Conservation (phyloP, 2,113 vertebrate genomes). For the Accipiter virgatus region DNA sequence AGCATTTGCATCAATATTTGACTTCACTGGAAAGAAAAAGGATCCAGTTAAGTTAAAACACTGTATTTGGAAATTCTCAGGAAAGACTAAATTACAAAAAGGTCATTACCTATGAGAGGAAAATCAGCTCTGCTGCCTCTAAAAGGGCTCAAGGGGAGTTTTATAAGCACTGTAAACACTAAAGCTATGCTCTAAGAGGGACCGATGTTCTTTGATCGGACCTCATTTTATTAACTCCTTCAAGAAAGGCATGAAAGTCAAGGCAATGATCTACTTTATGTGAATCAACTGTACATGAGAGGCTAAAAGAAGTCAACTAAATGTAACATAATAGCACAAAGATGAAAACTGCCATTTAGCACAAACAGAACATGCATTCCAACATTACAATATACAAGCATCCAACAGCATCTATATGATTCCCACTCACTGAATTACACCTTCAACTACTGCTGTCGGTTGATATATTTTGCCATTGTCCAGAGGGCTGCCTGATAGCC, state of each 20-base stretch:
- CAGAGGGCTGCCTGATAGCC: neutral
- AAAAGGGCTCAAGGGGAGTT: conserved; percentile 14
- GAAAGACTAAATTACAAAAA: conserved; percentile 27
- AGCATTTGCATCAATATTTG: neutral
- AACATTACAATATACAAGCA: neutral
- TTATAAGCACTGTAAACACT: neutral
- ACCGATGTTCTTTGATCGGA: neutral
- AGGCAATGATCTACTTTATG: neutral
- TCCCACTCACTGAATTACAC: neutral
- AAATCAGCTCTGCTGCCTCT: neutral
- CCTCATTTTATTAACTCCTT: conserved; percentile 8
- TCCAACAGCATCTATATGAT: neutral
- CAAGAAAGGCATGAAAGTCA: neutral
- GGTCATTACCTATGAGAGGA: neutral
- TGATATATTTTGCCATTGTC: neutral
- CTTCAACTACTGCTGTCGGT: neutral
- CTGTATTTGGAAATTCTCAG: conserved; percentile 12
- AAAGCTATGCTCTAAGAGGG: conserved; percentile 1
- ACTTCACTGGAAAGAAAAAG: neutral
- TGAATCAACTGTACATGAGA: neutral
- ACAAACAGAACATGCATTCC: neutral
- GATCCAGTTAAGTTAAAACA: conserved; percentile 30
- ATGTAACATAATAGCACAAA: neutral
- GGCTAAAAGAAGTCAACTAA: conserved; percentile 32
- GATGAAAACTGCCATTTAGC: neutral